Base-by-base conservation (phyloP, 2,888 invertebrate species). In the Ormyrus thymus region DNA sequence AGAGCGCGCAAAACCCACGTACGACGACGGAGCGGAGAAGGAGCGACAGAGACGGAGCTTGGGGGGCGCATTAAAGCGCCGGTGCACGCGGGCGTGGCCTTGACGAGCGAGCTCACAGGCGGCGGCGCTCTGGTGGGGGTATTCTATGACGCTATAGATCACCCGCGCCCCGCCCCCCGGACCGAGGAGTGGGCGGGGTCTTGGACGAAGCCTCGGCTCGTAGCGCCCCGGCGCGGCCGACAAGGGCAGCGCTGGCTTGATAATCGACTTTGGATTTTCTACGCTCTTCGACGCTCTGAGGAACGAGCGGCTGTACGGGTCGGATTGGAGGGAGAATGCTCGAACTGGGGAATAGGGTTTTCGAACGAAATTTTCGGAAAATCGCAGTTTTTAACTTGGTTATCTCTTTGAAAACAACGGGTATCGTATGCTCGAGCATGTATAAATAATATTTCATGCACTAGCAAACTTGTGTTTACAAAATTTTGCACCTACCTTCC, bases 141-240 rank as follows among this genome's bases (percentile, higher is more conserved):
- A 87, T 85, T 89, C 87, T 89, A 89, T 85, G 89, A 89, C 88
- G 89, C 89, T 89, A 89, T 89, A 89, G 89, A 89, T 89, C 89
- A 89, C 87, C 83, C 83, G 84, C 82, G 84, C 89, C 86, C 89
- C 89, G 87, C 89, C 89, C 82, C 66, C 45, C 68, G 70, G 58
- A 65, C 71, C 75, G 58, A 78, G 70, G 62, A 65, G 55, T 81
- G 76, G 84, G 85, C 83, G 87, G 86, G 80, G 85, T 83, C 73
- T 80, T 69, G 10, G 61, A 46, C 68, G 80, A 79, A 64, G 66
- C 80, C 82, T 86, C 86, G 83, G 76, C 84, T 76, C 64, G 79
- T 86, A 86, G 87, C 87, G 87, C 86, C 87, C 56, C 86, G 78
- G 45, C 11, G 81, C 84, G 86, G 84, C 13, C 45, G n/a, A 29